Percentiles rank a stretch among this genome's conserved stretches.
phyloP scores from a whole-genome alignment of 1,140 invertebrate genomes.

The Trachelipus rathkii region DNA sequence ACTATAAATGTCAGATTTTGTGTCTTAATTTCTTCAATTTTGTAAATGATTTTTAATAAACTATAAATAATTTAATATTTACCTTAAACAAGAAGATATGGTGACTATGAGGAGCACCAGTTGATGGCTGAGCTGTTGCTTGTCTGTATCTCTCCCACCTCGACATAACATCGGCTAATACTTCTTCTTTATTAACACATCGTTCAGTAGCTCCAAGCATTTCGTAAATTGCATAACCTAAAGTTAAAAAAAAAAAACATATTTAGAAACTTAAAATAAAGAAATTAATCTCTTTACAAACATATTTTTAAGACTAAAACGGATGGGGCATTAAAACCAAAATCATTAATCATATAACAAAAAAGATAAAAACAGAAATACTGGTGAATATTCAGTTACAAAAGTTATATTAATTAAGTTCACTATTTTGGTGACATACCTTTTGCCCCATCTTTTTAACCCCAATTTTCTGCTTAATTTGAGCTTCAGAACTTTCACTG shows the following conservation, averaged over 20 bases:
- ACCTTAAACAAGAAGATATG: slow-evolving; percentile 44
- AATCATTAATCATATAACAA: no score
- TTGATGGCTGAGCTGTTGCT: slow-evolving; percentile 31
- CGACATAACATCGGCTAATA: slow-evolving; percentile 88
- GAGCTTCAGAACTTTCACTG: slow-evolving; percentile 79
- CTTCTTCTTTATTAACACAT: slow-evolving; percentile 75
- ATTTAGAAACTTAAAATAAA: background rate
- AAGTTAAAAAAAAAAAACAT: background rate
- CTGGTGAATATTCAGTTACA: no score
- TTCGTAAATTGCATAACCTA: slow-evolving; percentile 74
- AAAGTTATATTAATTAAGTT: no score
- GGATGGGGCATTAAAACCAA: background rate
- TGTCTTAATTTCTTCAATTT: no score
- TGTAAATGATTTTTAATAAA: no score
- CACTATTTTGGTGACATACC: slow-evolving; percentile 49
- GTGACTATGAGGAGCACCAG: slow-evolving; percentile 56
- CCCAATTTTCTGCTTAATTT: slow-evolving; percentile 89
- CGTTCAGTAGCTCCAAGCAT: slow-evolving; percentile 75
- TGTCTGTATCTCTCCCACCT: slow-evolving; percentile 84
- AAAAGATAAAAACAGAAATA: no score
- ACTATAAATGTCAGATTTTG: no score
- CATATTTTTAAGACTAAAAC: slow-evolving; percentile 30
- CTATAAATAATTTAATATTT: background rate
- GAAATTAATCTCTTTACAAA: slow-evolving; percentile 16
- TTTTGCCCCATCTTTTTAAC: slow-evolving; percentile 73